These are phyloP conservation scores for Callimico goeldii DNA, from an alignment of 2,797 vertebrate genomes.

Conservation along the genomic window DNA sequence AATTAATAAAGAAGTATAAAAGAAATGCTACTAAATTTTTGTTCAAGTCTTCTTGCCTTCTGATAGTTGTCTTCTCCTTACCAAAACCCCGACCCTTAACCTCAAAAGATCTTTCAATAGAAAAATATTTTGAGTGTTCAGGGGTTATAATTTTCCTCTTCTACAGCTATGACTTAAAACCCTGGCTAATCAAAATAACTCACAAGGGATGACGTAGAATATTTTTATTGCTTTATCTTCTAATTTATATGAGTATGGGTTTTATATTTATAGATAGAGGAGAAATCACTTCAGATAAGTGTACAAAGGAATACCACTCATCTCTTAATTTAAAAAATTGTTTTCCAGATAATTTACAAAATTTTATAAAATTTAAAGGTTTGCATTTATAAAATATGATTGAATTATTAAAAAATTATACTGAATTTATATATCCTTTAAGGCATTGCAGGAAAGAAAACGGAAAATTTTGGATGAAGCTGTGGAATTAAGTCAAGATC, in stretches of 20 bases:
- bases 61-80: not conserved
- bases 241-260: conserved; percentile 27
- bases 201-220: not conserved
- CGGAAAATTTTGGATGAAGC: conserved; percentile 96
- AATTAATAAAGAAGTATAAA: conserved; percentile 40
- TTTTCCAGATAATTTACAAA: conserved; percentile 33
- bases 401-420: conserved; percentile 35
- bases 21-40: conserved; percentile 23
- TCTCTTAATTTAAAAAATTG: not conserved
- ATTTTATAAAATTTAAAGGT: conserved; percentile 22
- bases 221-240: conserved; percentile 11
- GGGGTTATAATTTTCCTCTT: not conserved
- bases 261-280: conserved; percentile 36
- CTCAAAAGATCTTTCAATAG: not conserved
- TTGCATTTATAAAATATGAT: conserved; percentile 28
- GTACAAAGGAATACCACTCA: not conserved
- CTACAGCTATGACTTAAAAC: conserved; percentile 28
- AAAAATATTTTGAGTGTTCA: conserved; percentile 12
- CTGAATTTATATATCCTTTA: conserved; percentile 60
- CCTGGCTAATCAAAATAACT: not conserved
- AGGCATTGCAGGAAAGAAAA: conserved; percentile 92
- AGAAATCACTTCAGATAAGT: conserved; percentile 7
- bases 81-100: not conserved
- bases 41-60: conserved; percentile 18
- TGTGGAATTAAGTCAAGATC: conserved; percentile 97